Conservation (phyloP, 2,888 invertebrate genomes). For the Digitonthophagus gazella region DNA sequence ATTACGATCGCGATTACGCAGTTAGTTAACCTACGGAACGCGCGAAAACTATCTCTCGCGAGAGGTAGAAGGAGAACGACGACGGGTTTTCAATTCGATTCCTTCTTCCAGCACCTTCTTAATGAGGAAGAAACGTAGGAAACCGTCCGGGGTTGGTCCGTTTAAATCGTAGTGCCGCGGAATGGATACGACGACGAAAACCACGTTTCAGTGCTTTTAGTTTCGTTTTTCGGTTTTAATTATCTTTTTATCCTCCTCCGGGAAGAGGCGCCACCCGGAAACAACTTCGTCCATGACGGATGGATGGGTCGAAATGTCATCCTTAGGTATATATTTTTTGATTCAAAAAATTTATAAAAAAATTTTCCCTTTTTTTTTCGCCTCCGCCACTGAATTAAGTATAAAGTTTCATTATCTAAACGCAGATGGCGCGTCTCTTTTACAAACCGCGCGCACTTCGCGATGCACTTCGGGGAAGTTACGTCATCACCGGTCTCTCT, state of each 20-base stretch:
- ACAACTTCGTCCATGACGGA: constrained; percentile 24
- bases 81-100: too few species aligned
- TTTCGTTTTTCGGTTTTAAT: constrained; percentile 2
- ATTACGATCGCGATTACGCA: constrained; percentile 37
- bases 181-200: not conserved
- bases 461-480: constrained; percentile 4
- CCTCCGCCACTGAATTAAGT: not conserved
- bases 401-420: not conserved
- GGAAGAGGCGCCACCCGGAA: not conserved
- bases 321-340: constrained; percentile 45
- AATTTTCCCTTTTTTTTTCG: not conserved
- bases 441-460: not conserved
- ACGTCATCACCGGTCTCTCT: constrained; percentile 1
- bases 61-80: too few species aligned
- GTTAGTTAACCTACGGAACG: too few species aligned
- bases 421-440: constrained; percentile 1
- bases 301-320: constrained; percentile 50
- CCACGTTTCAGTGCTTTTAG: constrained; percentile 1
- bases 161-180: not conserved
- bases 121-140: not conserved
- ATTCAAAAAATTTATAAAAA: not conserved
- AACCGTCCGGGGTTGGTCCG: too few species aligned
- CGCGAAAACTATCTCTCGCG: too few species aligned
- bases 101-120: not conserved
- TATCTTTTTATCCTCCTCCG: not conserved